Percentiles rank a stretch among this genome's conserved stretches.
These are phyloP conservation scores for Tonatia bakeri DNA, from an alignment of 2,113 vertebrate species.

Conservation along the genomic window DNA sequence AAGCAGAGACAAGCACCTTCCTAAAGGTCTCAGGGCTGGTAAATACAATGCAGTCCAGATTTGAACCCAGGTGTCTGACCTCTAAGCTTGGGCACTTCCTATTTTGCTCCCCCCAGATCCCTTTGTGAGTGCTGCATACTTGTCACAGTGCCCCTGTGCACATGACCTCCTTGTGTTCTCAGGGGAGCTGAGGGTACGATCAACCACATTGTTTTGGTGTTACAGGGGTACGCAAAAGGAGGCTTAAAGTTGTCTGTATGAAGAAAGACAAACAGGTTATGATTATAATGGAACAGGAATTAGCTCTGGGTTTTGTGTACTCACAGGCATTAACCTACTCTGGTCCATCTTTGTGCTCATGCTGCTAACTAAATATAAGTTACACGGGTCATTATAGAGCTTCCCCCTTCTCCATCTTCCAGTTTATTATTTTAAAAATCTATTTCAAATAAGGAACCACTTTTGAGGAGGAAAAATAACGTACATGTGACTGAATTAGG, in stretches of 20 bases:
- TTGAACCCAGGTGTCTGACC: background rate
- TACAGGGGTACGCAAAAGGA: background rate
- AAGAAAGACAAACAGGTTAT: background rate
- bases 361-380: background rate
- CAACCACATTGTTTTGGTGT: background rate
- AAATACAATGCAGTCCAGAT: background rate
- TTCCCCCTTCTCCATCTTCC: background rate
- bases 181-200: background rate
- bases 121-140: too few relatives aligned
- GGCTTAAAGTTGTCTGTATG: background rate
- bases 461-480: background rate
- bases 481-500: background rate
- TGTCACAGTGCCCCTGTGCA: background rate
- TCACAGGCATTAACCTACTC: background rate
- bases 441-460: background rate
- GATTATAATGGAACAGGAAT: background rate
- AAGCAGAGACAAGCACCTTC: background rate
- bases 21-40: background rate
- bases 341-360: background rate
- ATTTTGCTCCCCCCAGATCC: background rate
- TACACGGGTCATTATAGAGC: background rate
- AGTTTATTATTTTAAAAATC: background rate
- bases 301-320: background rate
- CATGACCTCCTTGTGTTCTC: background rate
- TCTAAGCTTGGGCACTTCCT: background rate